Percentiles rank a stretch among this genome's conserved stretches.
Evolutionary conservation across 2,888 invertebrate genomes (phyloP).

Genomic region (Tricholauxania praeusta): DNA sequence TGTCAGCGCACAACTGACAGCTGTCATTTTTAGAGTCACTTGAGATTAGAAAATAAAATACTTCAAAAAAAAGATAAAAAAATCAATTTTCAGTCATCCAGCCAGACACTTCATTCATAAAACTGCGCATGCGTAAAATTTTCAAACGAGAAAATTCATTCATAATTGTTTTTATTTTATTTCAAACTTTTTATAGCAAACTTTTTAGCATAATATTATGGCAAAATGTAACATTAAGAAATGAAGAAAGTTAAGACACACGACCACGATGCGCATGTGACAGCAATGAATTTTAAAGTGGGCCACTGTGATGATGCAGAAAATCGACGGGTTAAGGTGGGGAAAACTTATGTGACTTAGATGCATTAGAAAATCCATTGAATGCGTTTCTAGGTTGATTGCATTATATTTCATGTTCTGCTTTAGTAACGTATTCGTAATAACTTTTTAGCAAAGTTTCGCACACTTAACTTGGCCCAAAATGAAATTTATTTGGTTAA

Average conservation of each 20-base stretch:
- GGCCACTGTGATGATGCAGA: not conserved
- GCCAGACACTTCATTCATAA: no score
- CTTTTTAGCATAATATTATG: not conserved
- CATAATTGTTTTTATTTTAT: not conserved
- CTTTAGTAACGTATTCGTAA: not conserved
- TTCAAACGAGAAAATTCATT: no score
- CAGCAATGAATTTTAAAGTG: not conserved
- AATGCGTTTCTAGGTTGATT: not conserved
- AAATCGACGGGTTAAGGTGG: not conserved
- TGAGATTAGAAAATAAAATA: no score
- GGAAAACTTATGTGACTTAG: not conserved
- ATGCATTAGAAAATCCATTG: slow-evolving; percentile 1
- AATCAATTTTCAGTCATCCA: no score
- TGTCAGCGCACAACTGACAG: no score
- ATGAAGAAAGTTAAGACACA: slow-evolving; percentile 7
- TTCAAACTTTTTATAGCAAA: not conserved
- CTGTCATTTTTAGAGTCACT: no score
- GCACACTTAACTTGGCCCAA: no score
- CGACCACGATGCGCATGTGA: not conserved
- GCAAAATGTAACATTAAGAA: slow-evolving; percentile 5
- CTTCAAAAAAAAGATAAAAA: no score
- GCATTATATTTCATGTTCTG: not conserved
- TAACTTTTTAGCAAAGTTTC: no score
- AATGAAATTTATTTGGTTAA: no score
- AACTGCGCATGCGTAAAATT: no score